phyloP scores from a whole-genome alignment of 1,140 invertebrate species.

The Druon quercuslanigerum region DNA sequence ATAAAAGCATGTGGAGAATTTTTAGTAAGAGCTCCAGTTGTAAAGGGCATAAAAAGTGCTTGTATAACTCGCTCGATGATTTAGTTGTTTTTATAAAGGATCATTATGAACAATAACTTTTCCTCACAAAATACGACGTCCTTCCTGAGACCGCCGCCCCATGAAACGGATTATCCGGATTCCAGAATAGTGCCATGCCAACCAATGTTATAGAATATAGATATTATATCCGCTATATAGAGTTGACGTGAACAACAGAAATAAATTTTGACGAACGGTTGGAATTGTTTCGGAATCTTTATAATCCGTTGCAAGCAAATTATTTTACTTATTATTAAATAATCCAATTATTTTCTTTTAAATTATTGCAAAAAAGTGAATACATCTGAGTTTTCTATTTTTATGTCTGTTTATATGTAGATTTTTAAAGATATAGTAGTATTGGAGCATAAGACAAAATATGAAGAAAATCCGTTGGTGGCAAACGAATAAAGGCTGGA shows the following conservation, averaged over 20 bases:
- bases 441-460: neutral
- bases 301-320: neutral
- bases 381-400: no score
- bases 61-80: neutral
- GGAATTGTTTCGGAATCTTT: constrained; percentile 23
- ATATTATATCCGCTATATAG: constrained; percentile 14
- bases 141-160: neutral
- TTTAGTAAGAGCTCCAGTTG: no score
- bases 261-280: constrained; percentile 22
- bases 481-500: constrained; percentile 16
- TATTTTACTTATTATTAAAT: no score
- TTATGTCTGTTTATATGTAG: neutral
- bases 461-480: neutral
- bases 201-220: neutral
- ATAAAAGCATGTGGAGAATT: neutral
- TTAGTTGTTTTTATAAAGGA: constrained; percentile 6
- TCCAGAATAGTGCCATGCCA: constrained; percentile 13
- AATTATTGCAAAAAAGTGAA: no score
- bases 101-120: constrained; percentile 18
- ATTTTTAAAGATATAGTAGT: neutral
- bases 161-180: constrained; percentile 23
- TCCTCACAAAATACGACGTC: neutral
- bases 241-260: constrained; percentile 23
- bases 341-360: no score
- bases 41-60: neutral